phyloP scores from a whole-genome alignment of 2,797 vertebrate genomes.

The Cirrhinus mrigala region DNA sequence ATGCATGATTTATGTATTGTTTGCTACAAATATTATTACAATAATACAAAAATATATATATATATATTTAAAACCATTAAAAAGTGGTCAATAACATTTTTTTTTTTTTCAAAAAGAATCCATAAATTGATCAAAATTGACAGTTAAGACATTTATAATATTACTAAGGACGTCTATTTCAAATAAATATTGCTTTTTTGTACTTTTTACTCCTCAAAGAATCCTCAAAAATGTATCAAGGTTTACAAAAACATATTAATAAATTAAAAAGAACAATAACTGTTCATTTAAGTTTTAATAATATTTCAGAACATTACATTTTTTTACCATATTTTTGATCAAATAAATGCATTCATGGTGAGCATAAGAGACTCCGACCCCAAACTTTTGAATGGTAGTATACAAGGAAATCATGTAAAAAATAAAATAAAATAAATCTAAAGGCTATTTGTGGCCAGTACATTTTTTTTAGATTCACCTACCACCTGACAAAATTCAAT shows the following conservation, averaged over 20 bases:
- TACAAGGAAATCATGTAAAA: neutral
- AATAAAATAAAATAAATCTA: neutral
- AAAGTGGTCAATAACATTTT: neutral
- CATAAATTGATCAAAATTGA: neutral
- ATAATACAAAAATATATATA: too few relatives aligned
- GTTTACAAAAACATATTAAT: neutral
- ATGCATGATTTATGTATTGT: neutral
- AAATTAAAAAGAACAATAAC: neutral
- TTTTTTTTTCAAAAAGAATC: neutral
- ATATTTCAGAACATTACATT: neutral
- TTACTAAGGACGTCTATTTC: neutral
- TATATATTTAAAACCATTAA: neutral
- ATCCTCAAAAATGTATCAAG: neutral
- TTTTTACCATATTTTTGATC: neutral
- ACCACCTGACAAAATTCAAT: too few relatives aligned
- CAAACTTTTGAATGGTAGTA: neutral
- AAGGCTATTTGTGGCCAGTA: neutral
- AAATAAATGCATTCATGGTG: neutral
- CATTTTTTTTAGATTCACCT: neutral
- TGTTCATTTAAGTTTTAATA: neutral
- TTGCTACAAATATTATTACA: neutral
- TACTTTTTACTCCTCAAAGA: neutral
- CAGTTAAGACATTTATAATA: neutral
- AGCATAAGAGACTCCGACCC: too few relatives aligned
- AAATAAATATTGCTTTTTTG: neutral